Evolutionary conservation across 2,113 vertebrate species (phyloP).

Genomic region (Scatophagus argus): DNA sequence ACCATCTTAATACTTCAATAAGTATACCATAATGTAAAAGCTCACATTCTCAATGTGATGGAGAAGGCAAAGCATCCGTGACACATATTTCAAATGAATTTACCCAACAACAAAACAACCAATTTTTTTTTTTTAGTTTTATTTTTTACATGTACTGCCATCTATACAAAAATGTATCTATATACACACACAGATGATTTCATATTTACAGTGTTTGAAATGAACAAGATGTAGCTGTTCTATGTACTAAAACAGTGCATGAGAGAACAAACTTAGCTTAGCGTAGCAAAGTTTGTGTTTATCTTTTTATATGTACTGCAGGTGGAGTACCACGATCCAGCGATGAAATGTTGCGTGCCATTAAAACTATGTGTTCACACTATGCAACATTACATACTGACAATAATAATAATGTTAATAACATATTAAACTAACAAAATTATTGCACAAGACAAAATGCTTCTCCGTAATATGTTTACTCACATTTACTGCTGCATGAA

Average conservation of each 20-base stretch:
- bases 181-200: slow-evolving; percentile 57
- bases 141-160: slow-evolving; percentile 32
- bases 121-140: too few species aligned
- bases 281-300: slow-evolving; percentile 25
- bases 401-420: slow-evolving; percentile 25
- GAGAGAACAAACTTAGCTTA: slow-evolving; percentile 28
- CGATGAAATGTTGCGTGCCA: slow-evolving; percentile 53
- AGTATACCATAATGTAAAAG: slow-evolving; percentile 61
- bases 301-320: slow-evolving; percentile 20
- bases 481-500: slow-evolving; percentile 59
- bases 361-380: slow-evolving; percentile 50
- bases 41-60: slow-evolving; percentile 69
- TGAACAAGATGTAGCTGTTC: slow-evolving; percentile 18
- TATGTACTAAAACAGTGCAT: slow-evolving; percentile 15
- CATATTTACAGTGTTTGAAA: slow-evolving; percentile 67
- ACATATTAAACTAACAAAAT: slow-evolving; percentile 53
- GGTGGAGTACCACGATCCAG: slow-evolving; percentile 20
- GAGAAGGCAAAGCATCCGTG: slow-evolving; percentile 59
- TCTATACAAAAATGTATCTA: slow-evolving; percentile 69
- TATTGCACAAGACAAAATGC: slow-evolving; percentile 66
- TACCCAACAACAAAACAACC: slow-evolving; percentile 58
- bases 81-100: slow-evolving; percentile 45
- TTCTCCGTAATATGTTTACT: slow-evolving; percentile 49
- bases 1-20: slow-evolving; percentile 44
- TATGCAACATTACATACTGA: slow-evolving; percentile 65